These are phyloP conservation scores for Acropternis orthonyx DNA, from an alignment of 2,797 vertebrate genomes.

Conservation along the genomic window DNA sequence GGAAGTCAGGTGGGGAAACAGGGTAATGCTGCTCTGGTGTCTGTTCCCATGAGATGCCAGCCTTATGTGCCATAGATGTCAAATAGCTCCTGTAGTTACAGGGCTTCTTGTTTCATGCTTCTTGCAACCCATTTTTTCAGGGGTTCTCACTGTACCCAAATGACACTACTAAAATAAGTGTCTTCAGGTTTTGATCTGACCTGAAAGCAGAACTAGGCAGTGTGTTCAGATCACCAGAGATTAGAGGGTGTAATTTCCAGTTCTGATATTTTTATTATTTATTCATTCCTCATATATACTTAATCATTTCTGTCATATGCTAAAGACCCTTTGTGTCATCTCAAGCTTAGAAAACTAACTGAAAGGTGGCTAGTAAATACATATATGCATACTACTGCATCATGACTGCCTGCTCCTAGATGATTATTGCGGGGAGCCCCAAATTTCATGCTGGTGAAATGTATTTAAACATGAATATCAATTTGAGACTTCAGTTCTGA, in stretches of 20 bases:
- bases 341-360: neutral
- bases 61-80: neutral
- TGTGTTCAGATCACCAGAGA: neutral
- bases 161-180: neutral
- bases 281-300: neutral
- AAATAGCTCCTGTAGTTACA: neutral
- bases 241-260: neutral
- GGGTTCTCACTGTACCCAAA: neutral
- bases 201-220: neutral
- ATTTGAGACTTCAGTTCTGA: slow-evolving; percentile 54
- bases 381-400: neutral
- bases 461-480: slow-evolving; percentile 56
- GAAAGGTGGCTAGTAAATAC: neutral
- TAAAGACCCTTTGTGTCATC: neutral
- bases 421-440: neutral
- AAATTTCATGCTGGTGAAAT: slow-evolving; percentile 46
- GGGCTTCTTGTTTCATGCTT: neutral
- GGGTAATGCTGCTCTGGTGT: neutral
- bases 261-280: neutral
- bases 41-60: neutral
- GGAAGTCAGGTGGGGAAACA: neutral
- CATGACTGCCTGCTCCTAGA: neutral
- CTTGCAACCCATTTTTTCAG: neutral
- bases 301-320: neutral
- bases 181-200: neutral